Evolutionary conservation across 2,797 vertebrate genomes (phyloP), one percentile per base, ranked within the genome.

Genomic region (Myiothlypis coronata): DNA sequence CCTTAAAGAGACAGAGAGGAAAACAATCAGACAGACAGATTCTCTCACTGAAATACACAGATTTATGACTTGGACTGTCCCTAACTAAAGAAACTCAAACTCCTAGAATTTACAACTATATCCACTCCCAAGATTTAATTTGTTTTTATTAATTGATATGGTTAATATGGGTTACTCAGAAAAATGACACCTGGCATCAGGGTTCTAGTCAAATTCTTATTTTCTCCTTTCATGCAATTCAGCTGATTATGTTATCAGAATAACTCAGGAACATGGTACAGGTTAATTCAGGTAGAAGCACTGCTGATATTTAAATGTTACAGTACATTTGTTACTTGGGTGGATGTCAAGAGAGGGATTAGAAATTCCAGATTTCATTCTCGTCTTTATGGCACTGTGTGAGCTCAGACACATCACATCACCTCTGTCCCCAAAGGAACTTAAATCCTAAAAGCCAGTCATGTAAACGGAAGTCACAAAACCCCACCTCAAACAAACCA

Each of bases 1-100:
- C 91, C 98, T 98, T 96, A 39, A 97, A 96, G 16, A 97, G 35
- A 82, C 9, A 85, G 34, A 94, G 49, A 95, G 78, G 84, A 90
- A 89, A 43, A 59, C 21, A 57, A 59, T 86, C 82, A 96, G 81
- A 79, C 57, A 68, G 9, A 57, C 23, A 71, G 16, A 35, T 43
- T 64, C 18, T 59, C 27, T 44, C 61, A 64, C 55, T 41, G 59
- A 63, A 92, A 80, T 8, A 76, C 7, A 87, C 6, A 34, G 4
- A 44, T 55, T 37, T 69, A 53, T 44, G 3, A 67, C 44, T 46
- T 11, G 1, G 28, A 81, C 9, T 64, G 11, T 9, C 53, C 46
- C 53, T 60, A 75, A 76, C 63, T 4, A 75, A 78, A 74, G 35
- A 80, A 55, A 88, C 23, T 27, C 59, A 53, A 76, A 23, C 23